phyloP scores from a whole-genome alignment of 2,888 invertebrate species.

The Chloroclystis v-ata region DNA sequence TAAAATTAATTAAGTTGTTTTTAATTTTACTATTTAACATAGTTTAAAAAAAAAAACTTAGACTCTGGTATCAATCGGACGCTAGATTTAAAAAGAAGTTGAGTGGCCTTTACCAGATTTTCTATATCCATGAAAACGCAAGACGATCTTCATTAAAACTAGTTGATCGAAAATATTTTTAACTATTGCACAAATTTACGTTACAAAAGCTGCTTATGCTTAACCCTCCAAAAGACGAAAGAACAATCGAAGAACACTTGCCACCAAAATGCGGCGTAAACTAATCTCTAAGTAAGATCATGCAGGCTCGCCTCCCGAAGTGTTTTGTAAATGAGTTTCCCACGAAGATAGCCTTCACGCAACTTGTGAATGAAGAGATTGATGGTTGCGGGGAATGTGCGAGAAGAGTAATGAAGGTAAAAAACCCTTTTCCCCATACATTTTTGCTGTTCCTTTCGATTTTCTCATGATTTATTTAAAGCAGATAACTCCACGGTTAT shows the following conservation, averaged over 20 bases:
- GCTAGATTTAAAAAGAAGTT: too few species aligned
- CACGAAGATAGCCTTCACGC: constrained; percentile 17
- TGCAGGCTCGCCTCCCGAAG: constrained; percentile 3
- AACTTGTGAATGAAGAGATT: constrained; percentile 18
- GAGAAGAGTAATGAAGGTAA: constrained; percentile 19
- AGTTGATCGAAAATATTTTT: too few species aligned
- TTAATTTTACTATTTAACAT: too few species aligned
- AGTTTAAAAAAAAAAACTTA: too few species aligned
- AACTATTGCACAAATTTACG: too few species aligned
- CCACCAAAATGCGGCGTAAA: constrained; percentile 1
- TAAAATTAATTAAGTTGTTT: too few species aligned
- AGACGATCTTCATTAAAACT: too few species aligned
- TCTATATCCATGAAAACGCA: too few species aligned
- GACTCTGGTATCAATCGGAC: too few species aligned
- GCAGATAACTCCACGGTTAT: too few species aligned
- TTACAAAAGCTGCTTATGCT: too few species aligned
- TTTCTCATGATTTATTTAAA: constrained; percentile 1
- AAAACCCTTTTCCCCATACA: constrained; percentile 11
- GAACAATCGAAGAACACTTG: constrained; percentile 4
- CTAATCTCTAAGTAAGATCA: constrained; percentile 14
- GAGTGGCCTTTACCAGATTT: too few species aligned
- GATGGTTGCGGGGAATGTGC: constrained; percentile 11
- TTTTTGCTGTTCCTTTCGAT: constrained; percentile 2
- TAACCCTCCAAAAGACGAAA: neutral
- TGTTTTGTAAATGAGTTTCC: constrained; percentile 18